These are phyloP conservation scores for Sphenodon punctatus DNA, from an alignment of 2,797 vertebrate genomes.

Conservation along the genomic window DNA sequence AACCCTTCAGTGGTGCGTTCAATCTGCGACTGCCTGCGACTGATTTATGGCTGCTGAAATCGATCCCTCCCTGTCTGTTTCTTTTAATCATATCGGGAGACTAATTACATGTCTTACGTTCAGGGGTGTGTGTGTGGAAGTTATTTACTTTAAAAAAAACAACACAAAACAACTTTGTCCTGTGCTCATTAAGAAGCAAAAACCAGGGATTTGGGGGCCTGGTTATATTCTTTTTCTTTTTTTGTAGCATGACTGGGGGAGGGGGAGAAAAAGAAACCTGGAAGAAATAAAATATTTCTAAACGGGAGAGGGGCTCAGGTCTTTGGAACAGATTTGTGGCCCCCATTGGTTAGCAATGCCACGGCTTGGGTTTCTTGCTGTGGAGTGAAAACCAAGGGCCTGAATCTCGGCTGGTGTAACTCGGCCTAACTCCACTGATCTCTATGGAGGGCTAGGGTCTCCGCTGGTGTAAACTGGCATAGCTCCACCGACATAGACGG, in stretches of 20 bases:
- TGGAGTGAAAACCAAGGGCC: conserved; percentile 9
- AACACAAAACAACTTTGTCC: not conserved
- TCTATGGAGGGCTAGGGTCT: too few species aligned
- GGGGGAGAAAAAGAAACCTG: not conserved
- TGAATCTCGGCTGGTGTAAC: too few species aligned
- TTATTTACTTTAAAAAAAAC: too few species aligned
- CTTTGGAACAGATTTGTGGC: too few species aligned
- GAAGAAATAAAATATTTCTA: not conserved
- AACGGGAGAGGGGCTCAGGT: too few species aligned
- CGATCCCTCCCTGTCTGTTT: not conserved
- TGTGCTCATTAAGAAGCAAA: not conserved
- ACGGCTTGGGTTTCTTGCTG: too few species aligned
- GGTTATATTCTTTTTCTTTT: not conserved
- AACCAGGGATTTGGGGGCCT: not conserved
- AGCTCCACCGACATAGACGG: not conserved
- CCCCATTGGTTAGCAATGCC: too few species aligned
- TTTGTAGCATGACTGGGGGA: not conserved
- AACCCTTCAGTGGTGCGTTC: not conserved
- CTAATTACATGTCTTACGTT: conserved; percentile 16
- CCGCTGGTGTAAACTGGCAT: not conserved
- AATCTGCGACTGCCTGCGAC: not conserved
- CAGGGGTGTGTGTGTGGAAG: too few species aligned
- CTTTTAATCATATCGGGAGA: conserved; percentile 14
- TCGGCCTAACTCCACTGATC: too few species aligned
- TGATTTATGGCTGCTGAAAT: conserved; percentile 21